These are phyloP conservation scores for Forbesichthys papilliferus DNA, from an alignment of 2,113 vertebrate genomes.

Conservation along the genomic window DNA sequence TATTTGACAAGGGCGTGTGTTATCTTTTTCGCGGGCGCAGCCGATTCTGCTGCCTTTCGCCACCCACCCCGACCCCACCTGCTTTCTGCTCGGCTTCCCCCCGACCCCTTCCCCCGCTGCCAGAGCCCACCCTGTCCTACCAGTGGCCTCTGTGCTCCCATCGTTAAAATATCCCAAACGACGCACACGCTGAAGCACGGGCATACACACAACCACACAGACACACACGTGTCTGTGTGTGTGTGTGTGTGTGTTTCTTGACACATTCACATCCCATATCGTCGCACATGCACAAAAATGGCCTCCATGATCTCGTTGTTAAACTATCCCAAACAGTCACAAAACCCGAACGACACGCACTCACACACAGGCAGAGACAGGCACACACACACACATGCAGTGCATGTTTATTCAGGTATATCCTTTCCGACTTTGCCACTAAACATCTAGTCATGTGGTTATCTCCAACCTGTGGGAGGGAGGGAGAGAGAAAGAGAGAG, in stretches of 20 bases:
- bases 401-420: slow-evolving; percentile 79
- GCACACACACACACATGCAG: slow-evolving; percentile 12
- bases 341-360: background rate
- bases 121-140: background rate
- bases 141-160: slow-evolving; percentile 42
- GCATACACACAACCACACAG: background rate
- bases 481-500: background rate
- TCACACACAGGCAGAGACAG: background rate
- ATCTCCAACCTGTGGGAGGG: slow-evolving; percentile 16
- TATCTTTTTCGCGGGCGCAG: slow-evolving; percentile 60
- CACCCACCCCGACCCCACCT: background rate
- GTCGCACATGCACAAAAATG: background rate
- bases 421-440: slow-evolving; percentile 71
- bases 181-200: slow-evolving; percentile 1
- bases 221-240: background rate
- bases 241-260: background rate
- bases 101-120: background rate
- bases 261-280: background rate
- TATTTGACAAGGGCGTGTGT: slow-evolving; percentile 68
- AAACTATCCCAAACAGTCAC: background rate
- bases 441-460: slow-evolving; percentile 48
- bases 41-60: slow-evolving; percentile 42
- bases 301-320: no score
- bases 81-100: background rate
- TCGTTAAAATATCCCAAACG: slow-evolving; percentile 12